Percentiles rank a stretch among this genome's conserved stretches.
phyloP scores from a whole-genome alignment of 1,140 invertebrate species.

The Sarcophaga peregrina region DNA sequence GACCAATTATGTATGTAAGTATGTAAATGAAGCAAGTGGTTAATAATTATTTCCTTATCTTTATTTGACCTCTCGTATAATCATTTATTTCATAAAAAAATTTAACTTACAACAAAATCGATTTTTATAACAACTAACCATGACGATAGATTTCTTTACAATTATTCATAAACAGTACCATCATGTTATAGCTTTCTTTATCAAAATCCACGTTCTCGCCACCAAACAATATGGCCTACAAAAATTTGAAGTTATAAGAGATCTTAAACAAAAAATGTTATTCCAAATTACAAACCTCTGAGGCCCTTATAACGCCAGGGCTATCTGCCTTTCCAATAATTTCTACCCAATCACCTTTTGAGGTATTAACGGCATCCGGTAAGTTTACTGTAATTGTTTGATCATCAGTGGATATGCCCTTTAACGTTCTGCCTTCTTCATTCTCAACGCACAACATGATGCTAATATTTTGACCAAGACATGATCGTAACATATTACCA shows the following conservation, averaged over 20 bases:
- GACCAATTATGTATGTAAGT: too few relatives aligned
- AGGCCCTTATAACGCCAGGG: slow-evolving; percentile 50
- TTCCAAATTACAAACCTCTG: slow-evolving; percentile 33
- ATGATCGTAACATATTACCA: slow-evolving; percentile 58
- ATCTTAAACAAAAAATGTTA: background rate
- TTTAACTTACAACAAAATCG: background rate
- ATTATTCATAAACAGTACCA: slow-evolving; percentile 58
- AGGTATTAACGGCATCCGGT: slow-evolving; percentile 47
- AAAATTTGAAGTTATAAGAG: slow-evolving; percentile 13
- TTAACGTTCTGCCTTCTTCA: slow-evolving; percentile 53
- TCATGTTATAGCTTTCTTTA: slow-evolving; percentile 59
- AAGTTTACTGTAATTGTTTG: slow-evolving; percentile 56
- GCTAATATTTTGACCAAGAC: slow-evolving; percentile 55
- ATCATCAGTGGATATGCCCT: slow-evolving; percentile 55
- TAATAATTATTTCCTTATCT: background rate
- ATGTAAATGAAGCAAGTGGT: too few relatives aligned
- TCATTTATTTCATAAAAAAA: slow-evolving; percentile 38
- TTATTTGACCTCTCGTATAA: background rate
- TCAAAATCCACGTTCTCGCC: slow-evolving; percentile 60
- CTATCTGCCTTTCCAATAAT: slow-evolving; percentile 57
- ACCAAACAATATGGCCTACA: slow-evolving; percentile 58
- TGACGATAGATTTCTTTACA: slow-evolving; percentile 57
- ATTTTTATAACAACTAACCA: slow-evolving; percentile 42
- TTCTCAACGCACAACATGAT: slow-evolving; percentile 59
- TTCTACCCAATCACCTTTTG: slow-evolving; percentile 57